Evolutionary conservation across 2,113 vertebrate species (phyloP), one percentile per base, ranked within the genome.

Genomic region (Pseudolaguvia tuberculata): DNA sequence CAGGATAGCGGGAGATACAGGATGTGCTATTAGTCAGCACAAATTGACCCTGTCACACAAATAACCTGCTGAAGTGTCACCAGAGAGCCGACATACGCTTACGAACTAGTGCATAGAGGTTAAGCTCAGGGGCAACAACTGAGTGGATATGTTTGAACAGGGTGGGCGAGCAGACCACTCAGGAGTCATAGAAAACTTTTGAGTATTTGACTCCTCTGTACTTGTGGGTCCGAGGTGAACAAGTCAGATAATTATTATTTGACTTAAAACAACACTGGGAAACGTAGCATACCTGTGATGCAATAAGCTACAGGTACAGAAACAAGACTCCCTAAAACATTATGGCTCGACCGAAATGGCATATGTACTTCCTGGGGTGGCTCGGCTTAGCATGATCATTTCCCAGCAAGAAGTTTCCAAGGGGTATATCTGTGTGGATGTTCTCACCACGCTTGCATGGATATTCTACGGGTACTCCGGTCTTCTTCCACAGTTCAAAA

Each of bases 11-110:
- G 72, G 81, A 85, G 78, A 72, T 85, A 83, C 84, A 85, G 85
- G 85, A 81, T 11, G 67, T 86, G 85, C 83, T 87, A 86, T 88
- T 89, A 88, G 87, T 88, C 87, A 87, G 87, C 86, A 83, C 84
- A 80, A 84, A 84, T 80, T 50, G 70, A 76, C 75, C 70, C 84
- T 70, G 48, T 73, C 59, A 72, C 80, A 80, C 65, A 83, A 85
- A 81, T 83, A 75, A 78, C 74, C 50, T 48, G 73, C 63, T 31
- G 21, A 35, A 4, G 14, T 73, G 52, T 66, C 48, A 73, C n/a
- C 25, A 47, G 39, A 59, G 55, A 58, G 63, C 53, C 58, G 72
- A 67, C 59, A 50, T 59, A 21, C 65, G 68, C 51, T 29, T 59
- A 48, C 67, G 25, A 55, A 50, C 57, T 71, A 69, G 76, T 53